Base-by-base conservation (phyloP, 2,888 invertebrate species). In the Chirona hameri region DNA sequence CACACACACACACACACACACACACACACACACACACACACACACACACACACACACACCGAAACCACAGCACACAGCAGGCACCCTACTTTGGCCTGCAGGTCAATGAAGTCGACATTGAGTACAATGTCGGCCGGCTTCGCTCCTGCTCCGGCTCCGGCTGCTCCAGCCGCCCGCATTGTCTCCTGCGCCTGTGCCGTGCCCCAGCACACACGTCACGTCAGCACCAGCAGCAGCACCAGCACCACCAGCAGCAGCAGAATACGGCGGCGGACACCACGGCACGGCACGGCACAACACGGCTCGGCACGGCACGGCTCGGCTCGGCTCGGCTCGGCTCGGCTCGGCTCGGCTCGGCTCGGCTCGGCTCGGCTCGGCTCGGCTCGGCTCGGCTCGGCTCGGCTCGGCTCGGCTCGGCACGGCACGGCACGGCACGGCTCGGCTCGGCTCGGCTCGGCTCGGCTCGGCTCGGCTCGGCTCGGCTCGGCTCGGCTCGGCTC, bases 121-220 rank as follows among this genome's bases (percentile, higher is more conserved):
- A 80, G 29, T 27, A 80, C 80, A 21, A 76, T 46, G 39, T 31
- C 39, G 10, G 76, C 39, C 39, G 76, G 24, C 46, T 46, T 76
- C 24, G 76, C 10, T 15, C 24, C 72, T 2, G 31, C 72, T 9
- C 72, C 76, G 18, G 76, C 76, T 15, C 76, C 76, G 76, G 39
- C 76, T 14, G 39, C 76, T 21, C 76, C 76, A 24, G 76, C 24
- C 7, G 46, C 21, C 24, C 24, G 39, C 76, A 39, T 46, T 5
- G 76, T 9, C 21, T 31, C 18, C 39, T 76, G 24, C 46, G 21
- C 86, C 82, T 90, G 86, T 48, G 86, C 81, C n/a, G 84, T 82
- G 21, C 82, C 79, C 12, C 65, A 60, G 24, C 60, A 69, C 5
- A 82, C 72, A 48, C 84, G 82, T 65, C n/a, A 83, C 84, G 39